Conservation (phyloP, 2,113 vertebrate species). For the Amphiprion ocellaris region DNA sequence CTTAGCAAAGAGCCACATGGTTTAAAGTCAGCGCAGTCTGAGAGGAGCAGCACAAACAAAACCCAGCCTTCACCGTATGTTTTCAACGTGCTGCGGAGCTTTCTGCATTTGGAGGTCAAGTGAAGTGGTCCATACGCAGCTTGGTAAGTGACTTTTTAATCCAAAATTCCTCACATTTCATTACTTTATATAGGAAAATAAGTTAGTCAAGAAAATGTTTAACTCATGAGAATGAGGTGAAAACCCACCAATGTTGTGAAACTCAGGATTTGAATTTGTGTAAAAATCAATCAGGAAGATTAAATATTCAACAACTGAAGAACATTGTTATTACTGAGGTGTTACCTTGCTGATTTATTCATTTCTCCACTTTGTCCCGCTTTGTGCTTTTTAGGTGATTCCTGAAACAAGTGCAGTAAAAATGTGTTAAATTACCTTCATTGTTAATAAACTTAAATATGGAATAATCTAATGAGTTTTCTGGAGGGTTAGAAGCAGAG, state of each 20-base stretch:
- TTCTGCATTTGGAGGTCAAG: slow-evolving; percentile 1
- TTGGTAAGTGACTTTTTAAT: slow-evolving; percentile 37
- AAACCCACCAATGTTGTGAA: no score
- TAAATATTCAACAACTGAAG: background rate
- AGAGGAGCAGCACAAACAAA: slow-evolving; percentile 12
- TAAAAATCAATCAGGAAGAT: background rate
- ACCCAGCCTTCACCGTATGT: background rate
- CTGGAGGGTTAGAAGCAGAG: background rate
- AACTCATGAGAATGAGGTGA: background rate
- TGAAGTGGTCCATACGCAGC: background rate
- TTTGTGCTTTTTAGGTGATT: background rate
- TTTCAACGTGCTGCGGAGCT: background rate
- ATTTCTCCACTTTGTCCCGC: background rate
- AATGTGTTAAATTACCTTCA: background rate
- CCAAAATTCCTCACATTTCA: background rate
- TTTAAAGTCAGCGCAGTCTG: background rate
- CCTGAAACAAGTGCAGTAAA: background rate
- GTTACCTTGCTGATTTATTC: background rate
- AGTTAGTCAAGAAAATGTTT: background rate
- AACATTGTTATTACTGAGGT: fast-evolving
- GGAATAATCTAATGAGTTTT: background rate
- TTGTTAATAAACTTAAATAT: background rate
- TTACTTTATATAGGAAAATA: background rate
- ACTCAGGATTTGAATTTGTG: background rate
- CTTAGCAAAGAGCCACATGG: slow-evolving; percentile 1